Evolutionary conservation across 2,113 vertebrate species (phyloP).

Genomic region (Myotis brandtii): DNA sequence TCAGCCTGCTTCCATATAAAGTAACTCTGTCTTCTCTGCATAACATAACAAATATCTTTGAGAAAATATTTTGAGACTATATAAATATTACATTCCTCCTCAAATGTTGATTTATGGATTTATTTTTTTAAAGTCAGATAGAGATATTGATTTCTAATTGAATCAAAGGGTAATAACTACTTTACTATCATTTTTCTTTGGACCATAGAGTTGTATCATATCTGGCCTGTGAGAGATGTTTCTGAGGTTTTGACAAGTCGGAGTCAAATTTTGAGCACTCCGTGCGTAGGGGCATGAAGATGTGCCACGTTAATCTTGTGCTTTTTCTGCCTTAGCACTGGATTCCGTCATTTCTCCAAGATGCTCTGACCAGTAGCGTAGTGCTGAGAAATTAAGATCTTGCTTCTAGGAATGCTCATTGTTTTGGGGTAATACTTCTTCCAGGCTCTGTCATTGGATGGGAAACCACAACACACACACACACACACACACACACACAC

Average conservation of each 20-base stretch:
- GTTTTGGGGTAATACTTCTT: background rate
- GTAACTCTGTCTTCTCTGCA: background rate
- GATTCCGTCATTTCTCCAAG: background rate
- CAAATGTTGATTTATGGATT: background rate
- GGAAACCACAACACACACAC: background rate
- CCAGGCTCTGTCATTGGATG: accelerated
- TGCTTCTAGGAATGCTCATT: background rate
- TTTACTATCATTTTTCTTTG: background rate
- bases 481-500: background rate
- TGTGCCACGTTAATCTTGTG: background rate
- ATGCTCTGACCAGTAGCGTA: background rate
- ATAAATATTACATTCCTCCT: background rate
- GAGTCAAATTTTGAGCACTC: background rate
- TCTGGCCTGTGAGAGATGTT: background rate
- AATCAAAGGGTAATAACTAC: background rate
- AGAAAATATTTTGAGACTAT: background rate
- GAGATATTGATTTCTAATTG: background rate
- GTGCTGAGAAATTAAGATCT: background rate
- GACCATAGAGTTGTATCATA: background rate
- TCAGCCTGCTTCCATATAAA: background rate
- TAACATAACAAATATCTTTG: background rate
- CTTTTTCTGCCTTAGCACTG: background rate
- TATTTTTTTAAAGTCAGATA: background rate
- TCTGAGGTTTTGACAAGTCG: background rate
- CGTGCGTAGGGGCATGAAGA: background rate